These are phyloP conservation scores for Porites evermanni DNA, from an alignment of 92 coral and sea anemone genomes.

Conservation along the genomic window DNA sequence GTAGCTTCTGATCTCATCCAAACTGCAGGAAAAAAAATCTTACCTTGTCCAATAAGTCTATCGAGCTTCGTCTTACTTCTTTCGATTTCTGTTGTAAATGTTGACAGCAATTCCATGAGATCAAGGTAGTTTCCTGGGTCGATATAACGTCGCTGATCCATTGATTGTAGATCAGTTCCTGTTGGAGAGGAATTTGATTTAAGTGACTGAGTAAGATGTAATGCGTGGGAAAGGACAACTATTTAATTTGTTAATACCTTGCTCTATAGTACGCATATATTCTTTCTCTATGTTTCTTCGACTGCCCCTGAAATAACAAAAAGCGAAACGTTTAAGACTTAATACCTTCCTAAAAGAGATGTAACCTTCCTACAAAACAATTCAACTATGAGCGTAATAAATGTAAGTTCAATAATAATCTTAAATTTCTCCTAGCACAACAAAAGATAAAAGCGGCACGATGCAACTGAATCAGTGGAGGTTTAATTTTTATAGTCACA, in stretches of 20 bases:
- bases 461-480: too few species aligned
- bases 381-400: too few species aligned
- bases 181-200: background rate
- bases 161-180: conserved; percentile 59
- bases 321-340: background rate
- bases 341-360: too few species aligned
- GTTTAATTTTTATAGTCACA: too few species aligned
- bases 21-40: background rate
- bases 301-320: background rate
- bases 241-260: background rate
- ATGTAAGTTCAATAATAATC: too few species aligned
- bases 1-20: too few species aligned
- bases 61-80: conserved; percentile 59
- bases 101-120: conserved; percentile 78
- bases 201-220: too few species aligned
- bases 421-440: too few species aligned
- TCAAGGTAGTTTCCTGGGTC: conserved; percentile 88
- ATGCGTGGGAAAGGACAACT: too few species aligned
- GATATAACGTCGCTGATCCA: conserved; percentile 75
- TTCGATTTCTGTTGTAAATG: conserved; percentile 84
- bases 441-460: too few species aligned
- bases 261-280: conserved; percentile 16
- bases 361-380: background rate
- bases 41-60: conserved; percentile 88
- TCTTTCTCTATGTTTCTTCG: background rate